phyloP scores from a whole-genome alignment of 2,113 vertebrate genomes.

The Myrmophylax atrothorax region DNA sequence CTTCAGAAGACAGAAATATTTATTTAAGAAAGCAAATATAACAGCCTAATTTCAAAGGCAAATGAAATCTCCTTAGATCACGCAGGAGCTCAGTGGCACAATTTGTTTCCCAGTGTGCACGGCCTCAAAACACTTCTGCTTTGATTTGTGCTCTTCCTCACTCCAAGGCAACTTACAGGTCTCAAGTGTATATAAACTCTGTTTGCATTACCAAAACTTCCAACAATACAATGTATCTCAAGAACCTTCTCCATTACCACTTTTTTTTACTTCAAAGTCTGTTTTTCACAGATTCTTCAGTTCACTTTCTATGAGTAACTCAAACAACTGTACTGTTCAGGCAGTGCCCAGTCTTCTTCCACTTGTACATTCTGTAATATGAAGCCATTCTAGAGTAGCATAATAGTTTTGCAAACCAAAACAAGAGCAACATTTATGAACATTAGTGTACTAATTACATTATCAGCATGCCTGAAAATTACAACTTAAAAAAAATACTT shows the following conservation, averaged over 20 bases:
- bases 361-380: neutral
- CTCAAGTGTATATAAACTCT: neutral
- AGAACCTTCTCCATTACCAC: neutral
- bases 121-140: neutral
- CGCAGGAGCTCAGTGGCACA: neutral
- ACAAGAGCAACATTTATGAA: neutral
- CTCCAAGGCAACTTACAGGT: neutral
- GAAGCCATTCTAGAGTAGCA: neutral
- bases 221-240: fast-evolving
- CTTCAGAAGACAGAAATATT: neutral
- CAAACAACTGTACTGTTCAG: neutral
- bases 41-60: neutral
- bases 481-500: neutral
- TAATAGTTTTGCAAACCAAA: neutral
- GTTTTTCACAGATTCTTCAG: neutral
- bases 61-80: neutral
- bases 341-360: neutral
- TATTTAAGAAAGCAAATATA: neutral
- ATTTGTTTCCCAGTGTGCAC: neutral
- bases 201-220: neutral
- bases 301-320: neutral
- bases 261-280: neutral
- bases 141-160: neutral
- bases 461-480: neutral
- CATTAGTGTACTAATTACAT: neutral